Evolutionary conservation across 2,888 invertebrate species (phyloP).

Genomic region (Stegana nigrithorax): DNA sequence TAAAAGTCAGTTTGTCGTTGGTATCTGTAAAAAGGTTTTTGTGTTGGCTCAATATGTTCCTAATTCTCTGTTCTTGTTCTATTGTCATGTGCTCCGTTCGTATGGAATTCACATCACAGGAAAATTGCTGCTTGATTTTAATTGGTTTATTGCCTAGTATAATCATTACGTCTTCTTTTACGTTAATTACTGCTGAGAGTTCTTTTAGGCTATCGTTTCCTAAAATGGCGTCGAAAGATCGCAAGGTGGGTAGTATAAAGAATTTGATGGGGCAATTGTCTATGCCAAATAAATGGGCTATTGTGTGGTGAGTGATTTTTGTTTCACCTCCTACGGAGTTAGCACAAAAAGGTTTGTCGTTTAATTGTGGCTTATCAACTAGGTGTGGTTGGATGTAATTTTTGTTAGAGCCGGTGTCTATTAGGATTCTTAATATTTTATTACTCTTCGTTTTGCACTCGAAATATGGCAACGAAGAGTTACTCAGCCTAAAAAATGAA

Average conservation of each 20-base stretch:
- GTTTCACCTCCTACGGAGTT: conserved; percentile 30
- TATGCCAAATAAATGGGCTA: conserved; percentile 36
- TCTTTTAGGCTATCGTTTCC: neutral
- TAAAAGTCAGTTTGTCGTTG: neutral
- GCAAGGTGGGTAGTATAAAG: neutral
- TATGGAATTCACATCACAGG: neutral
- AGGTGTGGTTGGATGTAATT: conserved; percentile 31
- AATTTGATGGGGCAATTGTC: neutral
- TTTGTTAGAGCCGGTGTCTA: conserved; percentile 29
- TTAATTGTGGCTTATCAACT: conserved; percentile 22
- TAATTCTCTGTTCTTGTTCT: neutral
- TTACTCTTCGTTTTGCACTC: conserved; percentile 26
- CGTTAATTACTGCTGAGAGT: neutral
- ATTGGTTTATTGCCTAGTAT: neutral
- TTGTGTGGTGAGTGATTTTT: conserved; percentile 18
- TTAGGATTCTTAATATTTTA: conserved; percentile 25
- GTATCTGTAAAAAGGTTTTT: neutral
- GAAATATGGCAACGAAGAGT: conserved; percentile 32
- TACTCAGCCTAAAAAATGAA: conserved; percentile 32
- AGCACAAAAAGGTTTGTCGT: conserved; percentile 28
- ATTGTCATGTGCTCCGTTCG: neutral
- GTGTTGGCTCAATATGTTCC: neutral
- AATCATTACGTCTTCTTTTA: neutral
- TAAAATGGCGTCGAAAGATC: neutral
- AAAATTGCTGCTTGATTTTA: neutral